Evolutionary conservation across 64 coral and sea anemone species (phyloP), one percentile per base, ranked within the genome.

Genomic region (Acropora tenuis): DNA sequence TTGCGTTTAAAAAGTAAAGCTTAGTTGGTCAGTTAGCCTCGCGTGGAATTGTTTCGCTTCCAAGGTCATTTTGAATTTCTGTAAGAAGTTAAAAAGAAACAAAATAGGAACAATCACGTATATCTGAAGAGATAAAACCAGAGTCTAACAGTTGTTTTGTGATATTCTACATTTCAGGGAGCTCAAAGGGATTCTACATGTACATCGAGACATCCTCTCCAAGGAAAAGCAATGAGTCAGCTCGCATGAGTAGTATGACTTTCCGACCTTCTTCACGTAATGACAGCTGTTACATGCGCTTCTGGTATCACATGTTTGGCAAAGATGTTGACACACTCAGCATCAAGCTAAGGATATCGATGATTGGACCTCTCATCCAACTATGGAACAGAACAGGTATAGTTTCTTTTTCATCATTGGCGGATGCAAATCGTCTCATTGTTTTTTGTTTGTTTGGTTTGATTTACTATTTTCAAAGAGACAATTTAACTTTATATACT

Each of bases 271-370:
- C 80, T 18, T 71, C 88, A 5, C 72, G 52, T 43, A 85, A 79
- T 52, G 88, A 90, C 80, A 91, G 85, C 12, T 99, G 97, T 45
- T 72, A 81, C 11, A 74, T 99, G 69, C 94, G 97, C 7, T 96
- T 99, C 65, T 99, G 94, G 90, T 99, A 99, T 47, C 97, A 99
- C 94, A 99, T 99, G 97, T 96, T 74, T 92, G 97, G 97, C n/a
- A 44, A 66, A 3, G 84, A 96, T 73, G 92, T 99, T 0, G 91
- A 99, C 55, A 94, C 94, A 11, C 59, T 99, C 6, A 99, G 88
- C 58, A 69, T 99, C 6, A 58, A 92, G 60, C 52, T 94, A 17
- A 75, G 94, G 79, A 93, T 89, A 44, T 93, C 97, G 1, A 68
- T 94, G 19, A 69, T 53, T 57, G 97, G 97, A 87, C 80, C 88